A percentile compares a stretch with the other conserved stretches of the same genome.
Conservation (phyloP, 2,797 vertebrate species). For the Onychomys torridus region DNA sequence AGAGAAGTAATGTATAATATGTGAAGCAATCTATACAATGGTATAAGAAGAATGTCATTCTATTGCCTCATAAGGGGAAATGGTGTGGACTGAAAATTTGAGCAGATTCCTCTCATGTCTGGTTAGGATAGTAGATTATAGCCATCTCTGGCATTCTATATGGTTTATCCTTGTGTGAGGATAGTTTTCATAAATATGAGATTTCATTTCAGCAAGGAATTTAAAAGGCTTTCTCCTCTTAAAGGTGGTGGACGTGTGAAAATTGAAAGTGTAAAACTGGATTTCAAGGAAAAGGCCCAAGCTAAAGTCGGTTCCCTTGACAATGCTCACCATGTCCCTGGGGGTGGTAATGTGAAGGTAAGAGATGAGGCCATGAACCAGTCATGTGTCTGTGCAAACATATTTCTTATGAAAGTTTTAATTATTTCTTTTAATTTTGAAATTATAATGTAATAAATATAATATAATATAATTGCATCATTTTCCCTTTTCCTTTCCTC, state of each 20-base stretch:
- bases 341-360: slow-evolving; percentile 95
- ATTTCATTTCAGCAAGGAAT: slow-evolving; percentile 19
- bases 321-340: slow-evolving; percentile 95
- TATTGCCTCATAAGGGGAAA: not conserved
- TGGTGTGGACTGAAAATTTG: not conserved
- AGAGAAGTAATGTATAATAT: not conserved
- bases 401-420: not conserved
- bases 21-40: not conserved
- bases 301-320: slow-evolving; percentile 98
- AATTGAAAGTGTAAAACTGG: slow-evolving; percentile 98
- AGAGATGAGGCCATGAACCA: slow-evolving; percentile 41
- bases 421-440: not conserved
- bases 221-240: slow-evolving; percentile 72
- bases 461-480: not conserved
- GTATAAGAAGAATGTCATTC: not conserved
- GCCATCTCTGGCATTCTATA: not conserved
- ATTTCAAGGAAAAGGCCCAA: slow-evolving; percentile 99
- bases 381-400: not conserved
- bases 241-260: slow-evolving; percentile 96
- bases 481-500: not conserved
- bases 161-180: not conserved
- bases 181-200: not conserved
- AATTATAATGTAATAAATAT: not conserved
- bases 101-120: not conserved
- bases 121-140: not conserved